A percentile compares a stretch with the other conserved stretches of the same genome.
Evolutionary conservation across 2,888 invertebrate species (phyloP).

Genomic region (Leuctra nigra): DNA sequence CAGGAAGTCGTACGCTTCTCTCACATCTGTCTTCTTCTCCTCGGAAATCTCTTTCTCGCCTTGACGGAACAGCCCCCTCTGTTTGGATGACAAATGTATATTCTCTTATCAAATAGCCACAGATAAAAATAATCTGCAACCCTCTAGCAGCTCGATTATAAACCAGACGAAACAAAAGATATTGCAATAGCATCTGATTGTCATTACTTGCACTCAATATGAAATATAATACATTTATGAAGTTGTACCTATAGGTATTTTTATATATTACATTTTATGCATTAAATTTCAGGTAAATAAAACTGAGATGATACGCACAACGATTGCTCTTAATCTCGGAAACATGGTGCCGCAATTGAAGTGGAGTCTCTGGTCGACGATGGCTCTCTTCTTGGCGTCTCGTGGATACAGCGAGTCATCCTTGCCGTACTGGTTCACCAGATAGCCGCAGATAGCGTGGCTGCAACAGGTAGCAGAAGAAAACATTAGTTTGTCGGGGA

Average conservation of each 20-base stretch:
- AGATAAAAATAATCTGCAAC: too few species aligned
- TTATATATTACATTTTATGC: too few species aligned
- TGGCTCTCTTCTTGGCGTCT: conserved; percentile 48
- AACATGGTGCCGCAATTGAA: conserved; percentile 57
- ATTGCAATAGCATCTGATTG: too few species aligned
- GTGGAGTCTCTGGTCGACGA: conserved; percentile 54
- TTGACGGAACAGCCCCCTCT: not conserved
- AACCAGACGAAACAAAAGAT: too few species aligned
- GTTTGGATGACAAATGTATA: too few species aligned
- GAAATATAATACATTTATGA: too few species aligned
- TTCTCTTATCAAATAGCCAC: too few species aligned
- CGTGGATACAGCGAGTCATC: conserved; percentile 54
- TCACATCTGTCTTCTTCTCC: not conserved
- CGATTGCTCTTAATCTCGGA: conserved; percentile 54
- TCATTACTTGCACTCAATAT: too few species aligned
- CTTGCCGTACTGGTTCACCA: conserved; percentile 54
- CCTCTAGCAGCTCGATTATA: too few species aligned
- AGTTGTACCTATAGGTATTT: too few species aligned
- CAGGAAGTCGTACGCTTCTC: not conserved
- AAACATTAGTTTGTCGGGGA: too few species aligned
- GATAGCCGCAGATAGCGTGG: conserved; percentile 55
- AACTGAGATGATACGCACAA: conserved; percentile 47
- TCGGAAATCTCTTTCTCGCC: not conserved
- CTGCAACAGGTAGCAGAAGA: conserved; percentile 30
- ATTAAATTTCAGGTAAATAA: too few species aligned